These are phyloP conservation scores for Luperina nickerlii DNA, from an alignment of 2,888 invertebrate genomes.

Conservation along the genomic window DNA sequence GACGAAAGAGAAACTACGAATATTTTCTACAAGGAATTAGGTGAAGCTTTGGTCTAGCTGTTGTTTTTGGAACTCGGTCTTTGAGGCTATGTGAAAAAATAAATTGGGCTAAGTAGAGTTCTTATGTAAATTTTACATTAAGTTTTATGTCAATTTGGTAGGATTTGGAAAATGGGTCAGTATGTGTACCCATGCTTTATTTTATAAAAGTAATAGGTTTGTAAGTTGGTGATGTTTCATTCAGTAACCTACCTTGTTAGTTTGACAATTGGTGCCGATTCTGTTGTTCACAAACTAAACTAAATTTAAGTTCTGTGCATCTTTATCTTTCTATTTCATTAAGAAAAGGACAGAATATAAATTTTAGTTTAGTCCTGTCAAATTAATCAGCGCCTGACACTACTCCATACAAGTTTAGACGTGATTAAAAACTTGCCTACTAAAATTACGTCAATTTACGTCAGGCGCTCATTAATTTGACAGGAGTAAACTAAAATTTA, in stretches of 20 bases:
- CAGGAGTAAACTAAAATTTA: too few species aligned
- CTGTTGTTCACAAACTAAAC: too few species aligned
- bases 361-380: too few species aligned
- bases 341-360: too few species aligned
- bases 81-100: not conserved
- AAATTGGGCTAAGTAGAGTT: not conserved
- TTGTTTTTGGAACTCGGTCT: slow-evolving; percentile 18
- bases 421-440: too few species aligned
- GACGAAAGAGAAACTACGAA: slow-evolving; percentile 60
- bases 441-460: too few species aligned
- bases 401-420: too few species aligned
- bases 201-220: not conserved
- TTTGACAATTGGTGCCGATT: too few species aligned
- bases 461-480: too few species aligned
- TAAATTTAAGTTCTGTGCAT: too few species aligned
- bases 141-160: not conserved
- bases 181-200: not conserved
- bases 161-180: not conserved
- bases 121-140: not conserved
- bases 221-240: not conserved
- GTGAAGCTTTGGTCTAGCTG: slow-evolving; percentile 13
- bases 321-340: too few species aligned
- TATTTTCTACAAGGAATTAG: slow-evolving; percentile 45
- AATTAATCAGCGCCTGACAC: too few species aligned
- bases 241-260: not conserved